These are phyloP conservation scores for Drosophila paulistorum DNA, from an alignment of 1,140 invertebrate species.

Conservation along the genomic window DNA sequence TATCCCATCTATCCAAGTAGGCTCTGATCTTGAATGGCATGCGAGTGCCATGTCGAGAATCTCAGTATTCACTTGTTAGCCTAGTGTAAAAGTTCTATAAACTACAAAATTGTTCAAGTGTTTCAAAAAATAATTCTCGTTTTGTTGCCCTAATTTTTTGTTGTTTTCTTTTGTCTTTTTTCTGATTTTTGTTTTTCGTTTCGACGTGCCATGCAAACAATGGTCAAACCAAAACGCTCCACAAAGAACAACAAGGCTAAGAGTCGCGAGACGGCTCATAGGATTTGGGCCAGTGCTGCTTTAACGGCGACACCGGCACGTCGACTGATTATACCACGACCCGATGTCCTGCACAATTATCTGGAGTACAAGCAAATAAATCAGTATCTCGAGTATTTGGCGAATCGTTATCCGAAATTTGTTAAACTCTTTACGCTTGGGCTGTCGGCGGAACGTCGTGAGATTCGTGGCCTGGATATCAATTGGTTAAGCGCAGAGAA, in stretches of 20 bases:
- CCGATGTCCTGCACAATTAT: constrained; percentile 73
- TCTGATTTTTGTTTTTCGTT: background rate
- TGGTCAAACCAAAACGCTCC: constrained; percentile 46
- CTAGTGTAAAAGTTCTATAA: background rate
- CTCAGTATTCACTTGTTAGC: constrained; percentile 28
- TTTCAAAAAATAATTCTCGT: background rate
- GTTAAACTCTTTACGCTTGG: constrained; percentile 84
- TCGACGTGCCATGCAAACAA: constrained; percentile 33
- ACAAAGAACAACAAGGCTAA: constrained; percentile 41
- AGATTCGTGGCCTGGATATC: constrained; percentile 85
- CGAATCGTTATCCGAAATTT: constrained; percentile 82
- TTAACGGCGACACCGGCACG: constrained; percentile 30
- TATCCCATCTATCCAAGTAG: constrained; percentile 23
- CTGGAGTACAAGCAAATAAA: constrained; percentile 74
- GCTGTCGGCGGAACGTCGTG: constrained; percentile 84
- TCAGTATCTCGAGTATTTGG: constrained; percentile 82
- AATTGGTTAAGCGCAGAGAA: constrained; percentile 75
- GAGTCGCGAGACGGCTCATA: background rate
- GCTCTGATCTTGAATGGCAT: background rate
- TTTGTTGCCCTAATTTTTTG: background rate
- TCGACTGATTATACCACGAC: constrained; percentile 54
- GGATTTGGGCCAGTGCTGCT: background rate
- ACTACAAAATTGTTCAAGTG: constrained; percentile 9
- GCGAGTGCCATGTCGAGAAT: background rate
- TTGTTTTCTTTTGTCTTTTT: background rate